These are phyloP conservation scores for Eupithecia pulchellata DNA, from an alignment of 2,888 invertebrate species.

Conservation along the genomic window DNA sequence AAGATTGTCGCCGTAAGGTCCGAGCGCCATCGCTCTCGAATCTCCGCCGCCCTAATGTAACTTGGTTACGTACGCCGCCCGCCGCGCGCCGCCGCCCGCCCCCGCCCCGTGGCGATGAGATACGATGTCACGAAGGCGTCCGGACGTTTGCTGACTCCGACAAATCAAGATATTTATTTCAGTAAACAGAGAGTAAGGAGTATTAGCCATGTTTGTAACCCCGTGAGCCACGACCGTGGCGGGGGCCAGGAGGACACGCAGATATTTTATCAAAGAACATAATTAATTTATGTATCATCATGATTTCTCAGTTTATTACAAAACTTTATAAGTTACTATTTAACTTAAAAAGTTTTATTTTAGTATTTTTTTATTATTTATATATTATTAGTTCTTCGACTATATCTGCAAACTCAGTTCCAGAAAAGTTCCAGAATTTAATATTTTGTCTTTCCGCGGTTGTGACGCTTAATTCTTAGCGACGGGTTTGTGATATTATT, in stretches of 20 bases:
- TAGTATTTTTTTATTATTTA: too few species aligned
- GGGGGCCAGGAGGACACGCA: background rate
- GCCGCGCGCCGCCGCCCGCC: background rate
- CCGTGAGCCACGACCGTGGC: too few species aligned
- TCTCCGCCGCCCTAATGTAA: slow-evolving; percentile 23
- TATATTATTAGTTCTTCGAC: background rate
- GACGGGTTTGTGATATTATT: background rate
- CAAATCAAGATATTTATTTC: slow-evolving; percentile 10
- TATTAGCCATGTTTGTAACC: background rate
- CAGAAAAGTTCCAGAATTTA: background rate
- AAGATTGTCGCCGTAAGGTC: background rate
- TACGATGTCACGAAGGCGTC: slow-evolving; percentile 13
- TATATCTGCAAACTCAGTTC: background rate
- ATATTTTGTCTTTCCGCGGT: background rate
- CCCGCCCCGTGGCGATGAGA: slow-evolving; percentile 7
- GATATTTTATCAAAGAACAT: background rate
- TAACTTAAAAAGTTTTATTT: too few species aligned
- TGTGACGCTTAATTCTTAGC: background rate
- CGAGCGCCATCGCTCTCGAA: slow-evolving; percentile 25
- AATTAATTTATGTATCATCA: background rate
- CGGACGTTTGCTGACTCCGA: slow-evolving; percentile 24
- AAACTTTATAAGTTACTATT: background rate
- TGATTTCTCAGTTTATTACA: background rate
- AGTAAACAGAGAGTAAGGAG: too few species aligned
- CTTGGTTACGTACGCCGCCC: slow-evolving; percentile 19